A percentile compares a stretch with the other conserved stretches of the same genome.
Evolutionary conservation across 2,888 invertebrate genomes (phyloP).

Genomic region (Aleiodes testaceus): DNA sequence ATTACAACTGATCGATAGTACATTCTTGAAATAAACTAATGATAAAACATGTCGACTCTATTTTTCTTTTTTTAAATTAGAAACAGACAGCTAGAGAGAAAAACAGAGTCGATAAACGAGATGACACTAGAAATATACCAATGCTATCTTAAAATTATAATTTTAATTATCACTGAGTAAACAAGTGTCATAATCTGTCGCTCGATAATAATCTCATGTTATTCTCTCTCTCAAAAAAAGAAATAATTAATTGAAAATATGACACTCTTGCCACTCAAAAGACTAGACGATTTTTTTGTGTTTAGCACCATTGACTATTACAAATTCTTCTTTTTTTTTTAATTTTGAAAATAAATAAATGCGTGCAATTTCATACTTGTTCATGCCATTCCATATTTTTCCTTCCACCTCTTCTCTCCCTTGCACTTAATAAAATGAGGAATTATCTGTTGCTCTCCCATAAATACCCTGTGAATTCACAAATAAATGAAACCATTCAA

Average conservation of each 20-base stretch:
- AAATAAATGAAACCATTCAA: constrained; percentile 7
- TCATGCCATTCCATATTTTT: background rate
- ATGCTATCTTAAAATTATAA: constrained; percentile 3
- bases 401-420: background rate
- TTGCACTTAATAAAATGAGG: background rate
- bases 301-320: background rate
- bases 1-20: constrained; percentile 21
- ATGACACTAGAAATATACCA: constrained; percentile 17
- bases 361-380: constrained; percentile 12
- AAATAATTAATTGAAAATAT: background rate
- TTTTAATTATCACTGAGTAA: constrained; percentile 19
- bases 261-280: constrained; percentile 11
- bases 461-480: constrained; percentile 25
- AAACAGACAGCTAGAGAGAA: constrained; percentile 3
- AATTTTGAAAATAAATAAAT: constrained; percentile 20
- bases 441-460: background rate
- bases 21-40: constrained; percentile 4
- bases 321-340: background rate
- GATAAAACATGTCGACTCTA: background rate
- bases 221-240: background rate
- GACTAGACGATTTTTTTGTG: constrained; percentile 19
- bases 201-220: constrained; percentile 20
- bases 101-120: constrained; percentile 45
- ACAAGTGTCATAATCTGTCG: background rate
- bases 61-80: constrained; percentile 16